Base-by-base conservation (phyloP, 2,113 vertebrate genomes). In the Beaufortia kweichowensis region DNA sequence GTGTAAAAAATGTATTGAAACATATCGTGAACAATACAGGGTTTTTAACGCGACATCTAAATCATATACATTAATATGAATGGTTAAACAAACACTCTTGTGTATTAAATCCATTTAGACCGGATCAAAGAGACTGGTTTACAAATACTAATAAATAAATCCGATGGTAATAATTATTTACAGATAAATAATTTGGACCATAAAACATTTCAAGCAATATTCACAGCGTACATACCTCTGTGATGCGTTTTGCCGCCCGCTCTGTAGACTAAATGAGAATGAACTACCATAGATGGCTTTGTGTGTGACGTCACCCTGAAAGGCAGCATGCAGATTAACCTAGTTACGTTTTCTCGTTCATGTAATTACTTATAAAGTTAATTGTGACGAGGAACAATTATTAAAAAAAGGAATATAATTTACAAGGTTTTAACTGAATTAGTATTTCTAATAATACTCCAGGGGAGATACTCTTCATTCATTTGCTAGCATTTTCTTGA, bases 301-400 rank as follows among this genome's bases (percentile, higher is more conserved):
- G 23, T 17, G 15, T 48, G 21, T 82, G 76, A 82, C 80, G 80
- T 78, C 80, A 81, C 57, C 6, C 29, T 28, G 53, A 17, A 70
- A 11, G 0, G 41, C 53, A 28, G n/a, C n/a, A 9, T 4, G 23
- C 48, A 26, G 43, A 59, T 46, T 50, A 57, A 59, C 26, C 55
- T 15, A 29, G 35, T 43, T 66, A 41, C 29, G 24, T 66, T 17
- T 17, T 1, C 35, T 10, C 4, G 3, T 39, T 39, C 35, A 39
- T 10, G 11, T 11, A 39, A 39, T 39, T 10, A 39, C 11, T 11
- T 11, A 39, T 9, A 39, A 10, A 39, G 9, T 39, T 39, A 2
- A 39, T 39, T 10, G 9, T 2, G 8, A 2, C 35, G 35, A 39
- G 11, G 10, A 39, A 39, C 35, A 39, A 2, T 39, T 39, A 39